Evolutionary conservation across 2,888 invertebrate genomes (phyloP).

Genomic region (Antheraea assamensis): DNA sequence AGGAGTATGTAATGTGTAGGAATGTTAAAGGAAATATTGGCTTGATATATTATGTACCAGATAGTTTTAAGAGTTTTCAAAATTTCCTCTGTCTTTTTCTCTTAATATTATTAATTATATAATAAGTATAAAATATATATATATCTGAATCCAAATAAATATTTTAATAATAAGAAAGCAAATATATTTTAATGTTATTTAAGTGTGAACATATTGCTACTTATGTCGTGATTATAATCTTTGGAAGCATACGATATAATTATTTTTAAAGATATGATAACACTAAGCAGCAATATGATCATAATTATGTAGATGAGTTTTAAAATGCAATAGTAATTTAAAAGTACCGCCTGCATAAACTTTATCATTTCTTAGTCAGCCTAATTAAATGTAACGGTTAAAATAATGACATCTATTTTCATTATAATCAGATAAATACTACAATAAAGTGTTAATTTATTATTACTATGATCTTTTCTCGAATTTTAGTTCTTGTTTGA

Average conservation of each 20-base stretch:
- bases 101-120: constrained; percentile 74
- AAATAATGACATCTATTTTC: constrained; percentile 69
- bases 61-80: constrained; percentile 70
- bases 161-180: constrained; percentile 43
- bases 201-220: constrained; percentile 31
- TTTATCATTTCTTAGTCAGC: constrained; percentile 67
- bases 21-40: constrained; percentile 59
- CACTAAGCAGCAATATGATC: constrained; percentile 23
- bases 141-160: constrained; percentile 39
- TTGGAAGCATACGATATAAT: neutral
- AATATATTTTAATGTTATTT: constrained; percentile 33
- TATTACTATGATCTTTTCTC: constrained; percentile 65
- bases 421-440: constrained; percentile 66
- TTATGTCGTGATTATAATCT: neutral
- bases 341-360: constrained; percentile 68
- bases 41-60: constrained; percentile 70
- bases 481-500: neutral
- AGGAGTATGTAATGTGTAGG: constrained; percentile 66
- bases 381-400: constrained; percentile 58
- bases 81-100: constrained; percentile 77
- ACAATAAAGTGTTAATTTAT: constrained; percentile 75
- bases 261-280: neutral
- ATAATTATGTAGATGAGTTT: constrained; percentile 55
- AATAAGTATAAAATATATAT: constrained; percentile 56
- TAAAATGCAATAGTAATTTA: constrained; percentile 59